Evolutionary conservation across 2,888 invertebrate species (phyloP).

Genomic region (Endomychus coccineus): DNA sequence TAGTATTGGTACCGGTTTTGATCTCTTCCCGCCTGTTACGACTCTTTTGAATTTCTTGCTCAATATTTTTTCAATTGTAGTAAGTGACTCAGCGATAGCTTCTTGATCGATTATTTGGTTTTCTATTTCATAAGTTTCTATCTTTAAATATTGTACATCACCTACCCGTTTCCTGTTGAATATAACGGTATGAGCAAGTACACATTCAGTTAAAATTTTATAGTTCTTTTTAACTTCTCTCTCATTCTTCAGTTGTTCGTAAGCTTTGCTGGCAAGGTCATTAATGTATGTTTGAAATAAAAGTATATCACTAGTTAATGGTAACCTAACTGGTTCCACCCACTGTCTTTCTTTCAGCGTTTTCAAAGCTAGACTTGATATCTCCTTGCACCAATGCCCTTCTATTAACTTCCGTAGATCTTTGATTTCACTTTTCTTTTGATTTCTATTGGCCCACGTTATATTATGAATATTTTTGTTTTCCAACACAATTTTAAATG

Average conservation of each 20-base stretch:
- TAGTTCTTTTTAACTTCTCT: too few relatives aligned
- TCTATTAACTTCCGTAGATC: too few relatives aligned
- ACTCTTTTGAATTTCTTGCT: conserved; percentile 20
- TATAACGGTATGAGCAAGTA: conserved; percentile 18
- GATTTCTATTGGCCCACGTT: too few relatives aligned
- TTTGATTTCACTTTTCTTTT: too few relatives aligned
- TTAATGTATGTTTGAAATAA: conserved; percentile 19
- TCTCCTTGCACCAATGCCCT: conserved; percentile 27
- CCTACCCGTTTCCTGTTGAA: conserved; percentile 23
- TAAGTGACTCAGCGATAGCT: conserved; percentile 10
- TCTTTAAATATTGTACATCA: conserved; percentile 10
- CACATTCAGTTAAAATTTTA: conserved; percentile 23
- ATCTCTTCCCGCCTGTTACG: conserved; percentile 21
- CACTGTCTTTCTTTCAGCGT: conserved; percentile 22
- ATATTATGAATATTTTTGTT: too few relatives aligned
- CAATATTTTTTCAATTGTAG: conserved; percentile 15
- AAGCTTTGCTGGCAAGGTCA: conserved; percentile 15
- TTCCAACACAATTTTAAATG: too few relatives aligned
- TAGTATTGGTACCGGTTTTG: conserved; percentile 22
- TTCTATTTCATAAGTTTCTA: conserved; percentile 6
- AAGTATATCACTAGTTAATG: conserved; percentile 22
- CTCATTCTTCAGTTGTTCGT: conserved; percentile 15
- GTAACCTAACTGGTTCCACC: conserved; percentile 21
- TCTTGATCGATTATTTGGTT: conserved; percentile 8
- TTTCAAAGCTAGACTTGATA: conserved; percentile 26